Conservation (phyloP, 2,888 invertebrate species). For the Phengaris alcon region DNA sequence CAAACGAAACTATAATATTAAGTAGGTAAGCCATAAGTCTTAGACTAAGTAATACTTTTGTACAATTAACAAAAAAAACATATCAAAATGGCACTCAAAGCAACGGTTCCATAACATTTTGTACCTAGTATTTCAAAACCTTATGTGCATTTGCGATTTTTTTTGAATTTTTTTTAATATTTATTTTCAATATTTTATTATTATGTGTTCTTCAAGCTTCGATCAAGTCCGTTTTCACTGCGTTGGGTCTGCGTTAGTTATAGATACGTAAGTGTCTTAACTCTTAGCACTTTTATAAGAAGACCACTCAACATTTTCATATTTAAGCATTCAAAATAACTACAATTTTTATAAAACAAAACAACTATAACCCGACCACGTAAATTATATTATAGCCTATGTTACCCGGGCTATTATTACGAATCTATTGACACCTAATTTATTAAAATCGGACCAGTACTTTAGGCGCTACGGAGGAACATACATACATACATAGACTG, state of each 20-base stretch:
- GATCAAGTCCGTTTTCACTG: slow-evolving; percentile 59
- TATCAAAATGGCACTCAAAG: slow-evolving; percentile 70
- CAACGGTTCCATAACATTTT: slow-evolving; percentile 55
- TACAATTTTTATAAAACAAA: background rate
- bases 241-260: slow-evolving; percentile 41
- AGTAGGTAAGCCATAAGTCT: slow-evolving; percentile 22
- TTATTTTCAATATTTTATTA: slow-evolving; percentile 52
- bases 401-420: too few species aligned
- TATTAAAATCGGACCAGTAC: too few species aligned
- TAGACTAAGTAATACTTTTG: slow-evolving; percentile 23
- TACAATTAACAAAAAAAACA: slow-evolving; percentile 35
- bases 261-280: slow-evolving; percentile 11
- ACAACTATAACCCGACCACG: too few species aligned
- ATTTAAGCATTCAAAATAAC: background rate
- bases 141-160: slow-evolving; percentile 45
- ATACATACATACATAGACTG: too few species aligned
- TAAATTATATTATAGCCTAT: too few species aligned
- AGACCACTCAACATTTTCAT: background rate
- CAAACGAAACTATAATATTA: background rate
- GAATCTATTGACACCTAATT: too few species aligned
- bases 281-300: slow-evolving; percentile 12
- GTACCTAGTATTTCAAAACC: slow-evolving; percentile 34
- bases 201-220: slow-evolving; percentile 47
- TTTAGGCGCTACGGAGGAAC: too few species aligned
- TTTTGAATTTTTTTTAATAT: slow-evolving; percentile 50